Evolutionary conservation across 1,140 invertebrate genomes (phyloP), one percentile per base, ranked within the genome.

Genomic region (Trachymyrmex septentrionalis): DNA sequence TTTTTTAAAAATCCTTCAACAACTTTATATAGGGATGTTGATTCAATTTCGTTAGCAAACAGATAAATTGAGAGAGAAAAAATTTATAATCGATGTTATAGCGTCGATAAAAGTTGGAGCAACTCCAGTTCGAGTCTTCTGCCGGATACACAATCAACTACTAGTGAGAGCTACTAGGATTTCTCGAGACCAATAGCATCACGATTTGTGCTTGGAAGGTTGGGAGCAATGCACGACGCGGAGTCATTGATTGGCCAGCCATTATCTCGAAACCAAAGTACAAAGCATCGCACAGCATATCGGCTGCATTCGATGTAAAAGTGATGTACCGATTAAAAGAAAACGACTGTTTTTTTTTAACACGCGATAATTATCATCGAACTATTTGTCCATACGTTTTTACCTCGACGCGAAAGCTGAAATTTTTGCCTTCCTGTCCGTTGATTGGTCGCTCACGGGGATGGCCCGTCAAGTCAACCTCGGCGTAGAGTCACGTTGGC

Each of bases 201-300:
- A 72, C 63, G 71, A 61, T 81, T 73, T 30, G 71, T 73, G 81
- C 53, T 81, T 80, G 61, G 71, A 90, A 90, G 82, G 88, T 91
- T 91, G 90, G 89, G 85, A 88, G 89, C 90, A 91, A 82, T 86
- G 90, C 85, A 85, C 76, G 72, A 30, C 24, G 64, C 53, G 59
- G 59, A 88, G 66, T 69, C 87, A 91, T 91, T 66, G 89, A 91
- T 91, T 91, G 89, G 90, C 66, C 64, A 64, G 10, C 55, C 44
- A 80, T 88, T 91, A 88, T 90, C 87, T 88, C 55, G n/a, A 86
- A 88, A 86, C 24, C 44, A 19, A 67, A 2, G 50, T 27, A 53
- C 27, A 21, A 71, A 59, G 38, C 48, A 77, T 86, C 67, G 1
- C 73, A 0, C 19, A 53, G 14, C 16, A 44, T 2, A 21, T 48